Percentiles rank a stretch among this genome's conserved stretches.
These are phyloP conservation scores for Passer montanus DNA, from an alignment of 2,113 vertebrate species.

Conservation along the genomic window DNA sequence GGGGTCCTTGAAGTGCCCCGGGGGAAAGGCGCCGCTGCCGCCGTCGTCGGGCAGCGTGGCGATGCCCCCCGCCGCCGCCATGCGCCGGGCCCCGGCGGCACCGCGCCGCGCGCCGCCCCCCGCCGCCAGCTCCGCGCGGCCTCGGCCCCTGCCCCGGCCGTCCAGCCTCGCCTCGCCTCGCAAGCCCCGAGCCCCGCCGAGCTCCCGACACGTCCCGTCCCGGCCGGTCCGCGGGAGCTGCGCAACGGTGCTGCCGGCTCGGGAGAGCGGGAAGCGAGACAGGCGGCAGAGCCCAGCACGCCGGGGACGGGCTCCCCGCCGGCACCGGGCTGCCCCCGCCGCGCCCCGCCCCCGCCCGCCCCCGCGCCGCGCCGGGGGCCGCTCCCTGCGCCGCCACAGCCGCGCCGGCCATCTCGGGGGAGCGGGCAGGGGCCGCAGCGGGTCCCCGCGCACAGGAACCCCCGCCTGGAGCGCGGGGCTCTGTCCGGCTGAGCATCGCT, in stretches of 20 bases:
- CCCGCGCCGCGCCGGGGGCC: neutral
- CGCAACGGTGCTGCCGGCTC: neutral
- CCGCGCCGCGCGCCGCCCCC: too few species aligned
- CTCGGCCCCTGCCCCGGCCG: too few species aligned
- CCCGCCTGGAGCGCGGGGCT: neutral
- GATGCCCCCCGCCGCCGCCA: conserved; percentile 72
- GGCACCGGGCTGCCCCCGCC: neutral
- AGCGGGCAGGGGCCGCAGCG: neutral
- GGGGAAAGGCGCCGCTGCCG: conserved; percentile 83
- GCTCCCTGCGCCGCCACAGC: neutral
- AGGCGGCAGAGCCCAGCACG: neutral
- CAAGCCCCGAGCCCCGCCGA: neutral
- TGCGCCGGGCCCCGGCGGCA: neutral
- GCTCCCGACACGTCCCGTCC: neutral
- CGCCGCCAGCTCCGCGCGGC: too few species aligned
- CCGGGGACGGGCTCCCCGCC: neutral
- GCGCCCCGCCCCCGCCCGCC: neutral
- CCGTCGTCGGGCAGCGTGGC: conserved; percentile 83
- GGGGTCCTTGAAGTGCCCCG: conserved; percentile 91
- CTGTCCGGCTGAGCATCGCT: neutral
- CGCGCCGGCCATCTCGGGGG: neutral
- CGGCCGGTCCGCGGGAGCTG: neutral
- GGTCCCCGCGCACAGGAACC: neutral
- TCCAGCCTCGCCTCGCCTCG: too few species aligned
- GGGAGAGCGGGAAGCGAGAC: neutral